A percentile compares a stretch with the other conserved stretches of the same genome.
These are phyloP conservation scores for Galerucella nymphaeae DNA, from an alignment of 2,888 invertebrate genomes.

Conservation along the genomic window DNA sequence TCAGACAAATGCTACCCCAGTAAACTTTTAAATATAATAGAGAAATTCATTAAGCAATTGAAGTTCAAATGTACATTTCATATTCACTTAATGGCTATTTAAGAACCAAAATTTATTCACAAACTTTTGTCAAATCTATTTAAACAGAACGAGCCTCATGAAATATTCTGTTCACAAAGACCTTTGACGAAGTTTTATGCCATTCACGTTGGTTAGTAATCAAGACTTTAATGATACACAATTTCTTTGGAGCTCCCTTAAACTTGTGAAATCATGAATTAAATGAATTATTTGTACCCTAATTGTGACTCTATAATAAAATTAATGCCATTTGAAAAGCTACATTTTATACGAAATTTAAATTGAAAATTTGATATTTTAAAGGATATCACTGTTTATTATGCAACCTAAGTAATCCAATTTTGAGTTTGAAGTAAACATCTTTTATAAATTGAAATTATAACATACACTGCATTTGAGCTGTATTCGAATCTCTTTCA, in stretches of 20 bases:
- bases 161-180: constrained; percentile 38
- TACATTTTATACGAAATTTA: not conserved
- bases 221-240: constrained; percentile 42
- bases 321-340: constrained; percentile 14
- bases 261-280: constrained; percentile 35
- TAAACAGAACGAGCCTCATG: constrained; percentile 26
- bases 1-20: too few relatives aligned
- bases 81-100: constrained; percentile 18
- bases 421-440: too few relatives aligned
- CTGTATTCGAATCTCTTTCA: too few relatives aligned
- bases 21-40: not conserved
- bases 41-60: not conserved
- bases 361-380: not conserved
- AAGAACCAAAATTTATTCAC: constrained; percentile 25
- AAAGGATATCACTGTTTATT: not conserved
- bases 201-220: constrained; percentile 40
- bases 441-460: not conserved
- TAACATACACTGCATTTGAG: too few relatives aligned
- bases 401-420: too few relatives aligned
- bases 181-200: constrained; percentile 35
- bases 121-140: constrained; percentile 19
- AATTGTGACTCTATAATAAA: constrained; percentile 25
- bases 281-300: constrained; percentile 36
- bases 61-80: not conserved
- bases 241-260: constrained; percentile 34